A percentile compares a stretch with the other conserved stretches of the same genome.
phyloP scores from a whole-genome alignment of 2,888 invertebrate species.

The Aquatica leii region DNA sequence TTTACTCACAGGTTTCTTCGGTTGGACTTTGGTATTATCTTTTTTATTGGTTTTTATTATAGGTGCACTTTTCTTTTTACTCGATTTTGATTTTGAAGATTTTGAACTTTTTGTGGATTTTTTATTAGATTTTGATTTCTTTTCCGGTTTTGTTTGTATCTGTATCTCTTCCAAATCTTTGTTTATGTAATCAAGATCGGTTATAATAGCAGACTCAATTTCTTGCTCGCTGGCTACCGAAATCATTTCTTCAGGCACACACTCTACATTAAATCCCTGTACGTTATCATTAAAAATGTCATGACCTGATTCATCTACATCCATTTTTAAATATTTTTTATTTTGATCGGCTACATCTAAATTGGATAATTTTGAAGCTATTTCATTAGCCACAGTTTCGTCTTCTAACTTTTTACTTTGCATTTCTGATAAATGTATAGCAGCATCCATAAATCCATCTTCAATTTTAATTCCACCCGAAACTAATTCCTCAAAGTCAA shows the following conservation, averaged over 20 bases:
- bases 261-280: constrained; percentile 46
- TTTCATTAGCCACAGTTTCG: constrained; percentile 26
- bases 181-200: constrained; percentile 59
- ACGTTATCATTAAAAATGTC: constrained; percentile 12
- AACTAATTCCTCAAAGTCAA: constrained; percentile 23
- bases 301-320: neutral
- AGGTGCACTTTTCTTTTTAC: neutral
- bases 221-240: constrained; percentile 39
- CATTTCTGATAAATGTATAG: neutral
- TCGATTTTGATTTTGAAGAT: neutral
- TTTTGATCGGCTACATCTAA: constrained; percentile 1
- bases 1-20: constrained; percentile 43
- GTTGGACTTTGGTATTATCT: constrained; percentile 26
- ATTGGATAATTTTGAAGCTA: constrained; percentile 19
- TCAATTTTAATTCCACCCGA: constrained; percentile 1
- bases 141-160: constrained; percentile 13
- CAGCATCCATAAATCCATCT: neutral
- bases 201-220: constrained; percentile 46
- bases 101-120: constrained; percentile 13
- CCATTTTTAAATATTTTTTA: neutral
- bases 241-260: constrained; percentile 45
- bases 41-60: constrained; percentile 46
- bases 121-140: too few species aligned
- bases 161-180: neutral
- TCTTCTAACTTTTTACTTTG: neutral